Conservation (phyloP, 23 tunicate genomes). For the Phallusia fumigata region DNA sequence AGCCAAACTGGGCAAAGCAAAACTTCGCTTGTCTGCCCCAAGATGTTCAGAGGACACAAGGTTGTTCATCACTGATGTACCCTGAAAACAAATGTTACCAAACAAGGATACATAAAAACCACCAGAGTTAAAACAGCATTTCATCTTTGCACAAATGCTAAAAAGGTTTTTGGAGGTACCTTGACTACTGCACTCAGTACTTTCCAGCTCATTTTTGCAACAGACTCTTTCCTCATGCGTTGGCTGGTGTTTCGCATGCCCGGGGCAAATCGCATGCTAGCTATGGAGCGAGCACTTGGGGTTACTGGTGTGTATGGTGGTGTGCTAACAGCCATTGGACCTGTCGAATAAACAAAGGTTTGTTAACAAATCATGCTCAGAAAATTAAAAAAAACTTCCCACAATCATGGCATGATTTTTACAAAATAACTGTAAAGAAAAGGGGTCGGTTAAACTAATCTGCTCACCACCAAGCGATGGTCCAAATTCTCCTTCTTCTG, state of each 20-base stretch:
- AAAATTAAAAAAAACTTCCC: neutral
- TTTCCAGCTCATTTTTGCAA: conserved; percentile 96
- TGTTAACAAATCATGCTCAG: neutral
- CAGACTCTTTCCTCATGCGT: conserved; percentile 81
- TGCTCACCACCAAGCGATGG: conserved; percentile 8
- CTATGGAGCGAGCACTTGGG: conserved; percentile 69
- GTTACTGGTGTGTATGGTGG: conserved; percentile 82
- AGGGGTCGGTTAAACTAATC: neutral
- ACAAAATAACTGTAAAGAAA: neutral
- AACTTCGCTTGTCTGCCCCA: conserved; percentile 65
- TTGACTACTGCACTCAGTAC: conserved; percentile 85
- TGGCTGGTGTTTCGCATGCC: conserved; percentile 41
- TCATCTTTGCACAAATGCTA: no score
- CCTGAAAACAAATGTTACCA: conserved; percentile 29
- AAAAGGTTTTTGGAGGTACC: conserved; percentile 37
- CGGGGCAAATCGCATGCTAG: conserved; percentile 58
- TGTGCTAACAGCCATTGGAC: conserved; percentile 71
- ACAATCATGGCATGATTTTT: neutral
- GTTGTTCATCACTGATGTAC: conserved; percentile 83
- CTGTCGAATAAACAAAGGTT: conserved; percentile 1
- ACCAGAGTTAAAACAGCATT: neutral
- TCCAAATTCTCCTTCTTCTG: conserved; percentile 49
- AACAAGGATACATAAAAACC: neutral
- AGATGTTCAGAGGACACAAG: conserved; percentile 50
- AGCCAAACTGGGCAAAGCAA: conserved; percentile 72